A percentile compares a stretch with the other conserved stretches of the same genome.
Evolutionary conservation across 2,113 vertebrate species (phyloP).

Genomic region (Apodemus sylvaticus): DNA sequence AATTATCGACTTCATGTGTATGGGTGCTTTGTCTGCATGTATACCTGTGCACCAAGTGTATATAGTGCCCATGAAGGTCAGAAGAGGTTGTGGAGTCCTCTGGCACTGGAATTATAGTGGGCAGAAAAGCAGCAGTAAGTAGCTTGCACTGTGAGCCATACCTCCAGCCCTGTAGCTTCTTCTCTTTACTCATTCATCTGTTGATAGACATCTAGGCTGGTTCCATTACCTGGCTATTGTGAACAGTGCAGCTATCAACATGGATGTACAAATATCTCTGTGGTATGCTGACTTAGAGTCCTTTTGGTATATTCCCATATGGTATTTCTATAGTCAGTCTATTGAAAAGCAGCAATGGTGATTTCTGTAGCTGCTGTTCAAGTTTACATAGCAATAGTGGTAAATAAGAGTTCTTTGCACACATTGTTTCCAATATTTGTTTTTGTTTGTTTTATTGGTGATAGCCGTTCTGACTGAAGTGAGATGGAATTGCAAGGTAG

Average conservation of each 20-base stretch:
- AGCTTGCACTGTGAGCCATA: background rate
- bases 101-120: background rate
- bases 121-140: background rate
- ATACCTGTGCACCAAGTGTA: background rate
- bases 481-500: background rate
- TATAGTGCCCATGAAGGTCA: background rate
- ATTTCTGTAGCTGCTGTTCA: background rate
- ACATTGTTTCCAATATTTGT: background rate
- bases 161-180: background rate
- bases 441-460: background rate
- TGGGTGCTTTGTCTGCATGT: background rate
- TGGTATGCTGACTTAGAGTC: background rate
- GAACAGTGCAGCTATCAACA: background rate
- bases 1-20: background rate
- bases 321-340: background rate
- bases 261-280: background rate
- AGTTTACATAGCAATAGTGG: background rate
- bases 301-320: background rate
- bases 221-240: background rate
- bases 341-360: background rate
- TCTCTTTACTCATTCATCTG: no score
- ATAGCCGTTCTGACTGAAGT: background rate
- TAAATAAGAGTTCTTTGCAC: background rate
- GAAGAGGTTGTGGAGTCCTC: background rate
- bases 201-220: no score